phyloP scores from a whole-genome alignment of 2,113 vertebrate species.

The Polyodon spathula region DNA sequence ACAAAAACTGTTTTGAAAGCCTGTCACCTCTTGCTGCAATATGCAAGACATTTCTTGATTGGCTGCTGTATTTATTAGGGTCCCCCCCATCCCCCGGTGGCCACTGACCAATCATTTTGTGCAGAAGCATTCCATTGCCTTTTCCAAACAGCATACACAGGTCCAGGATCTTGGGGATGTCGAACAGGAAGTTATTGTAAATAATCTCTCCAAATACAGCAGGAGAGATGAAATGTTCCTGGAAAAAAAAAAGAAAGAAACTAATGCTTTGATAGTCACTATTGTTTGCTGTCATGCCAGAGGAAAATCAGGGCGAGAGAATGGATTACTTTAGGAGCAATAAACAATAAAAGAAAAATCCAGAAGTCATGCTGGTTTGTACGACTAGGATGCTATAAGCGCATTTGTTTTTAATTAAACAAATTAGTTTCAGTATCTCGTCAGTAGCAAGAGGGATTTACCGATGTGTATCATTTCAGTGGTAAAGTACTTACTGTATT shows the following conservation, averaged over 20 bases:
- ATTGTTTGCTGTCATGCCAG: neutral
- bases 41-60: no score
- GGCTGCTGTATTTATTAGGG: no score
- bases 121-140: slow-evolving; percentile 78
- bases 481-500: no score
- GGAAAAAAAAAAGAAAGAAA: neutral
- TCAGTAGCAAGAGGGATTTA: no score
- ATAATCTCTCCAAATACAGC: slow-evolving; percentile 88
- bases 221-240: slow-evolving; percentile 87
- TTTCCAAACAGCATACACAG: slow-evolving; percentile 91
- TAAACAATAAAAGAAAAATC: neutral
- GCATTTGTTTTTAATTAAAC: no score
- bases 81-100: neutral
- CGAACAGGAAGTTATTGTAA: slow-evolving; percentile 92
- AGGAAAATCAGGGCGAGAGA: neutral
- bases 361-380: no score
- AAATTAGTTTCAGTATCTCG: no score
- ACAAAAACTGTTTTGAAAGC: no score
- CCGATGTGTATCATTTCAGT: no score
- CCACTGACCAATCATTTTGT: slow-evolving; percentile 87
- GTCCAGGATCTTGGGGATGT: slow-evolving; percentile 94
- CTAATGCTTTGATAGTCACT: no score
- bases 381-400: no score
- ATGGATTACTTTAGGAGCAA: neutral
- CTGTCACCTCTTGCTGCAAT: no score